phyloP scores from a whole-genome alignment of 2,113 vertebrate species.

The Lethenteron reissneri region DNA sequence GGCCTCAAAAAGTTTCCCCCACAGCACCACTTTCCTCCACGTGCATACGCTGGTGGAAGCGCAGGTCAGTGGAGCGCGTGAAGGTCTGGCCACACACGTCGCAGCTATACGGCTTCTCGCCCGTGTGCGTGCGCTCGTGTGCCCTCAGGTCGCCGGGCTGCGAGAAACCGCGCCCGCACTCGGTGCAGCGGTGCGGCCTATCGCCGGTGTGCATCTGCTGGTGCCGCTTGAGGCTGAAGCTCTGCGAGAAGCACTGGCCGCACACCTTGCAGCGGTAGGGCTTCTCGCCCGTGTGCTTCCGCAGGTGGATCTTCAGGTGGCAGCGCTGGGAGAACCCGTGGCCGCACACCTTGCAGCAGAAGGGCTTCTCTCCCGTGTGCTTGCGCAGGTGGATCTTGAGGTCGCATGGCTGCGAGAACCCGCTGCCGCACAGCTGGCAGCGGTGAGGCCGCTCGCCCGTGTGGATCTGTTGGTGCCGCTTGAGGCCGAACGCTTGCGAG shows the following conservation, averaged over 20 bases:
- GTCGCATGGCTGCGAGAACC: neutral
- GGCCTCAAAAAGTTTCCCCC: too few relatives aligned
- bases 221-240: slow-evolving; percentile 2
- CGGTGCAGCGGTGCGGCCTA: neutral
- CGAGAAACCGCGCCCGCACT: neutral
- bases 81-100: too few relatives aligned
- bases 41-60: too few relatives aligned
- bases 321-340: neutral
- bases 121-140: too few relatives aligned
- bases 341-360: neutral
- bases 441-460: neutral
- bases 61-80: too few relatives aligned
- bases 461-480: neutral
- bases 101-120: too few relatives aligned
- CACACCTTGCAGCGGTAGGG: neutral
- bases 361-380: neutral
- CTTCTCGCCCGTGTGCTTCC: neutral
- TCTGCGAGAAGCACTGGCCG: slow-evolving; percentile 2
- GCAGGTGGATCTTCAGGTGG: neutral
- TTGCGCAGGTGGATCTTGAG: neutral
- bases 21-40: too few relatives aligned
- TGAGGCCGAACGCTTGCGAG: neutral
- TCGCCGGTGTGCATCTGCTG: neutral
- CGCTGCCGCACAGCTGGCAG: slow-evolving; percentile 1
- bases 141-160: neutral